Evolutionary conservation across 2,113 vertebrate genomes (phyloP), one percentile per base, ranked within the genome.

Genomic region (Maccullochella peelii): DNA sequence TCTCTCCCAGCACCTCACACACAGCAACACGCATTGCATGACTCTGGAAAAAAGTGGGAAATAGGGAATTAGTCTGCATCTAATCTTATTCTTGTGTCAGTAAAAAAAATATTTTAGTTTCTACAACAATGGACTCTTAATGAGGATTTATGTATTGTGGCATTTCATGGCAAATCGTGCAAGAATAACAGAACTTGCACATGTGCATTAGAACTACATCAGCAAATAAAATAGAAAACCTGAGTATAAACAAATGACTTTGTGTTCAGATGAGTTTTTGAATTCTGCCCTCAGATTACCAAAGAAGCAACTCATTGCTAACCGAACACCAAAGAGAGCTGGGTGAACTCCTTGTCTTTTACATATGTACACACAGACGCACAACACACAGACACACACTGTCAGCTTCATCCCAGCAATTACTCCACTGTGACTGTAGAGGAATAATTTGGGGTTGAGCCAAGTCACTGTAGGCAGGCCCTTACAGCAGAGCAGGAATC

Each of bases 11-110:
- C 5, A 97, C 96, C 0, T 95, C 92, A 20, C 99, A 96, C 75
- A 99, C 85, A 0, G 97, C 97, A 20, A 97, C 97, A 55, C 98
- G 96, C 96, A 99, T 96, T 42, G 73, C 57, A 36, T 97, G 95
- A 73, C 94, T 98, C 98, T 99, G 90, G 1, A 40, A 59, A 63
- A 54, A 10, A 36, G 0, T 4, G 1, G 20, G 7, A 33, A 14
- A 52, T 7, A 7, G 16, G 1, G 1, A 42, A 42, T 11, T 20
- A 27, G n/a, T 59, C 16, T 25, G 4, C 4, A 44, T 50, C 33
- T 15, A 50, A 40, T 9, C 8, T 30, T 2, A 33, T n/a, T 52
- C 2, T 30, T 33, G 2, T 50, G 16, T 72, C 25, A 25, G 23
- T 40, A 14, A 25, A 15, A 38, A 38, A 42, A 15, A 18, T 25